A percentile compares a stretch with the other conserved stretches of the same genome.
phyloP scores from a whole-genome alignment of 2,797 vertebrate genomes.

The Alca torda region DNA sequence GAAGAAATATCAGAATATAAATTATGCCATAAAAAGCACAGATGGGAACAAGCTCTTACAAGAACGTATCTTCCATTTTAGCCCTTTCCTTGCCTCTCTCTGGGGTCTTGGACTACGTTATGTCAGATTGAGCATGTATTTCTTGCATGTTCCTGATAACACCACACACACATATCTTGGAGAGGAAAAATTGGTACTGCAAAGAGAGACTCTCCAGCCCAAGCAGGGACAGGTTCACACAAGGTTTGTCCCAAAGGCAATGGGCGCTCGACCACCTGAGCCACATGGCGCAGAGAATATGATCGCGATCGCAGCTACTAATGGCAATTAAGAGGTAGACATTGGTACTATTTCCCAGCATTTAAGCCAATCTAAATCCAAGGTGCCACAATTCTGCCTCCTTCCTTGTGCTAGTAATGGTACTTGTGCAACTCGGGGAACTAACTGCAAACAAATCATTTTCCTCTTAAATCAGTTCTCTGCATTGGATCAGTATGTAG shows the following conservation, averaged over 20 bases:
- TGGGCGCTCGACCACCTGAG: neutral
- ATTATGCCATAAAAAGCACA: neutral
- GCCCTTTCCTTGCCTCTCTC: neutral
- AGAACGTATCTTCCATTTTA: neutral
- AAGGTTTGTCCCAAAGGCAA: neutral
- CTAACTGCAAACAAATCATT: neutral
- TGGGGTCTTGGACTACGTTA: neutral
- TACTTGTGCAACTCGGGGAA: neutral
- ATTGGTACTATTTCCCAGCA: no score
- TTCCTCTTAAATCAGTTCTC: neutral
- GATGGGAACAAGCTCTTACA: neutral
- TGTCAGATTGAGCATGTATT: neutral
- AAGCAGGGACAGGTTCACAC: neutral
- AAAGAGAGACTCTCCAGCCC: neutral
- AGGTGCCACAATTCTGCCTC: neutral
- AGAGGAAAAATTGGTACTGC: neutral
- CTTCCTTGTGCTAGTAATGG: neutral
- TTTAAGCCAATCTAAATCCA: neutral
- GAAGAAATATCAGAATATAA: neutral
- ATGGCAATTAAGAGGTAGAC: neutral
- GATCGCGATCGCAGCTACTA: neutral
- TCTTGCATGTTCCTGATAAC: neutral
- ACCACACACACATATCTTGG: accelerated
- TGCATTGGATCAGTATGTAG: neutral
- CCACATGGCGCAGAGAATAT: neutral